phyloP scores from a whole-genome alignment of 2,888 invertebrate genomes.

The Maniola hyperantus region DNA sequence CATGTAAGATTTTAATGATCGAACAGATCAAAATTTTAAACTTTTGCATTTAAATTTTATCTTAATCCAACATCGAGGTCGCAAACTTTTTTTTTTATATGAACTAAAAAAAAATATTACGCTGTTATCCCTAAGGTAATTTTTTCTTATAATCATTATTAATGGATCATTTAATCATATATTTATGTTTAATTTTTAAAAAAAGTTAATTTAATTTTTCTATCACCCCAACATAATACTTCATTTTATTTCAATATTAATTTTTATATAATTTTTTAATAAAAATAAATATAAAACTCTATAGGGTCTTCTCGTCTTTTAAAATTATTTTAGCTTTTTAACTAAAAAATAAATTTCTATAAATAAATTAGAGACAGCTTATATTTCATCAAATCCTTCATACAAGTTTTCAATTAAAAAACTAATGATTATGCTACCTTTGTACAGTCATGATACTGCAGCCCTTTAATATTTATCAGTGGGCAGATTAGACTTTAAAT shows the following conservation, averaged over 20 bases:
- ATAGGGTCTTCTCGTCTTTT: constrained; percentile 91
- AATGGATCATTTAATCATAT: constrained; percentile 80
- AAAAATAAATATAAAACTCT: constrained; percentile 83
- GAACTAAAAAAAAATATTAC: constrained; percentile 89
- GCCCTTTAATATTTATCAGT: constrained; percentile 88
- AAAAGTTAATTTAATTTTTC: constrained; percentile 84
- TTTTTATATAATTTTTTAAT: constrained; percentile 60
- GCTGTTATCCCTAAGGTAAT: constrained; percentile 81
- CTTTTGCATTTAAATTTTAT: constrained; percentile 85
- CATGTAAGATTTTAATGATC: constrained; percentile 92
- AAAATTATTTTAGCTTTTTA: constrained; percentile 86
- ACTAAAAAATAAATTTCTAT: constrained; percentile 74
- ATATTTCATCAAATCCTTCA: constrained; percentile 88
- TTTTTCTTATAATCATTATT: constrained; percentile 85
- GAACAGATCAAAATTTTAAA: constrained; percentile 89
- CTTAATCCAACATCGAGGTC: constrained; percentile 96
- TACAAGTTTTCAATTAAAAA: constrained; percentile 87
- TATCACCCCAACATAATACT: constrained; percentile 86
- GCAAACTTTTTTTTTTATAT: constrained; percentile 88
- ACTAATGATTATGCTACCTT: constrained; percentile 63
- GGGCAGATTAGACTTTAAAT: constrained; percentile 83
- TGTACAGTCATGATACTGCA: constrained; percentile 81
- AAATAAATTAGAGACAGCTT: constrained; percentile 69
- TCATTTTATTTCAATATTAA: constrained; percentile 51
- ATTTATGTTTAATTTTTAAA: constrained; percentile 57